Conservation (phyloP, 2,113 vertebrate species). For the Castor canadensis region DNA sequence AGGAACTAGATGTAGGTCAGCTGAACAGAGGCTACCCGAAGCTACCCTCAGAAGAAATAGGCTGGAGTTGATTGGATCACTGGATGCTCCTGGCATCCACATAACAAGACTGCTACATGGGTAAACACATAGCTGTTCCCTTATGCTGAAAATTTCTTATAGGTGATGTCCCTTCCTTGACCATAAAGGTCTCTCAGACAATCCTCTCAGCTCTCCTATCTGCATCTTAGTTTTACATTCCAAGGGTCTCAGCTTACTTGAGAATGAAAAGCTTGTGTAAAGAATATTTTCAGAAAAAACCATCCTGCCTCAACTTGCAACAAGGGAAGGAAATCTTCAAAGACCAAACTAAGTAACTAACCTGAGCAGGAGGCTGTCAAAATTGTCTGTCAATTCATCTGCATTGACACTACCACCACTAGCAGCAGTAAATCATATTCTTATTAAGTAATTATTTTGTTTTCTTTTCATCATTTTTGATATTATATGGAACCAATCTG, state of each 20-base stretch:
- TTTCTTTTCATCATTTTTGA: slow-evolving; percentile 23
- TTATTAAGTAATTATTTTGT: not conserved
- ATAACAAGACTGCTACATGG: no score
- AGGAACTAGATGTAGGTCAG: not conserved
- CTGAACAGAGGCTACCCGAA: not conserved
- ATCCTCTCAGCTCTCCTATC: not conserved
- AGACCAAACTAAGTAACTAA: not conserved
- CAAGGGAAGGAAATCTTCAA: not conserved
- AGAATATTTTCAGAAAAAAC: slow-evolving; percentile 41
- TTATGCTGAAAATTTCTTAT: not conserved
- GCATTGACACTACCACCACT: not conserved
- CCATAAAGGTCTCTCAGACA: not conserved
- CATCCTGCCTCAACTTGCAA: not conserved
- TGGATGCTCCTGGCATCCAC: not conserved
- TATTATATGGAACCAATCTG: not conserved
- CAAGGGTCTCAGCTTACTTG: slow-evolving; percentile 9
- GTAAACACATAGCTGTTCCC: not conserved
- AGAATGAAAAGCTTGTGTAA: not conserved
- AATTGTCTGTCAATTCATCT: not conserved
- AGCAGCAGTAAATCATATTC: not conserved
- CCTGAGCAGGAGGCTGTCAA: not conserved
- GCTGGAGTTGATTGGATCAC: not conserved
- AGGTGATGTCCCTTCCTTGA: not conserved
- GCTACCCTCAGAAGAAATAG: not conserved
- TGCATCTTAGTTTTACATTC: not conserved